These are phyloP conservation scores for Capromys pilorides DNA, from an alignment of 2,797 vertebrate species.

Conservation along the genomic window DNA sequence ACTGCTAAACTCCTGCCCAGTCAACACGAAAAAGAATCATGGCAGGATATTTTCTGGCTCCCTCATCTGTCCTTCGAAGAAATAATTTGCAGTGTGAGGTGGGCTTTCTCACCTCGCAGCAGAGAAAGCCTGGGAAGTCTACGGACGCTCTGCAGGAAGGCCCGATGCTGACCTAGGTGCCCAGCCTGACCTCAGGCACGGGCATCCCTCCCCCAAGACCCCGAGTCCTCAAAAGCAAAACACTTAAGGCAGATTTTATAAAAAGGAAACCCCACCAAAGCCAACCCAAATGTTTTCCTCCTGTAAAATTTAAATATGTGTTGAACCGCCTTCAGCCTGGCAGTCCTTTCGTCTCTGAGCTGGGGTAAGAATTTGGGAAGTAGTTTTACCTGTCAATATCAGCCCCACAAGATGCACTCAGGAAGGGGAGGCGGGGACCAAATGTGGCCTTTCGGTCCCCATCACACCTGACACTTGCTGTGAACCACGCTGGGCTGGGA, in stretches of 20 bases:
- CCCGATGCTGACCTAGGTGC: slow-evolving; percentile 61
- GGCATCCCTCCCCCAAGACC: slow-evolving; percentile 59
- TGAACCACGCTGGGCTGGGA: not conserved
- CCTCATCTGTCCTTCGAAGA: slow-evolving; percentile 79
- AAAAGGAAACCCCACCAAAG: slow-evolving; percentile 66
- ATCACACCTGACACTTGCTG: not conserved
- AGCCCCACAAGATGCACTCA: not conserved
- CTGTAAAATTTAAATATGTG: slow-evolving; percentile 75
- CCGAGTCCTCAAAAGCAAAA: slow-evolving; percentile 58
- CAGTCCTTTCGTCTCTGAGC: slow-evolving; percentile 52
- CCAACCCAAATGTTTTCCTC: slow-evolving; percentile 63
- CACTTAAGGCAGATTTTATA: slow-evolving; percentile 73
- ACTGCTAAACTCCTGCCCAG: slow-evolving; percentile 67
- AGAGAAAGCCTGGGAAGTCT: slow-evolving; percentile 73
- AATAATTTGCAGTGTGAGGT: slow-evolving; percentile 79
- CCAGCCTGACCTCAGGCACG: slow-evolving; percentile 56
- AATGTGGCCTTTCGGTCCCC: not conserved
- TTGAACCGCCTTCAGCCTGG: slow-evolving; percentile 72
- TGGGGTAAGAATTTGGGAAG: slow-evolving; percentile 22
- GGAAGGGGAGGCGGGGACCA: slow-evolving; percentile 46
- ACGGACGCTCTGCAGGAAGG: slow-evolving; percentile 64
- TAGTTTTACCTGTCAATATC: slow-evolving; percentile 44
- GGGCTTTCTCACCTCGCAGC: slow-evolving; percentile 75
- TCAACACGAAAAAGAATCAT: slow-evolving; percentile 75
- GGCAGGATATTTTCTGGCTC: slow-evolving; percentile 82